Evolutionary conservation across 2,113 vertebrate species (phyloP), one percentile per base, ranked within the genome.

Genomic region (Cololabis saira): DNA sequence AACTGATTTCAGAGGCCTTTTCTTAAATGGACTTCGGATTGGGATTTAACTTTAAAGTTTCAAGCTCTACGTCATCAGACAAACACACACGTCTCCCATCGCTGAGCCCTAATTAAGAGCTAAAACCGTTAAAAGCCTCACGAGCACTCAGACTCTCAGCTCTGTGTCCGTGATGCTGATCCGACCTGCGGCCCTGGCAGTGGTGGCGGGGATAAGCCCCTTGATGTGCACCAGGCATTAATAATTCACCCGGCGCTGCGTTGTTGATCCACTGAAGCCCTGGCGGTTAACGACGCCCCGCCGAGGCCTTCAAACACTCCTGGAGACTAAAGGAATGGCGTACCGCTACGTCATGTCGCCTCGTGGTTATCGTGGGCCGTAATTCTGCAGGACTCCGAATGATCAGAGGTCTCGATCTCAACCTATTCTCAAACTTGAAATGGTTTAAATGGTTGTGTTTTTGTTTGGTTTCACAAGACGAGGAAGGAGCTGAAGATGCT

Each of bases 221-320:
- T 57, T 89, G 81, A 90, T 72, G 83, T 68, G n/a, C 21, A 57
- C 30, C 1, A 12, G 27, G 14, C 56, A 74, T 89, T 60, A 90
- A 90, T 84, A 86, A 90, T 90, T 90, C 63, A 87, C 60, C 21
- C 12, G 2, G 7, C 59, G 61, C 65, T 49, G 1, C 56, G 58
- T 49, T 74, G 70, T 74, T 80, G 58, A 30, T 45, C 66, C 66
- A 80, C 81, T 83, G 61, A 83, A 66, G 78, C 17, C 51, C 6
- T 15, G n/a, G 4, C 8, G 45, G 67, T 43, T 48, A 63, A 68
- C 22, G 55, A 45, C 70, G 43, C 49, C 58, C 47, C 21, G 8
- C 14, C 13, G 42, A 51, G 41, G 24, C 18, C 22, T 67, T 45
- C 22, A 27, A 22, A 51, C 30, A 6, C 16, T 59, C 1, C 1